Evolutionary conservation across 2,113 vertebrate species (phyloP).

Genomic region (Sander lucioperca): DNA sequence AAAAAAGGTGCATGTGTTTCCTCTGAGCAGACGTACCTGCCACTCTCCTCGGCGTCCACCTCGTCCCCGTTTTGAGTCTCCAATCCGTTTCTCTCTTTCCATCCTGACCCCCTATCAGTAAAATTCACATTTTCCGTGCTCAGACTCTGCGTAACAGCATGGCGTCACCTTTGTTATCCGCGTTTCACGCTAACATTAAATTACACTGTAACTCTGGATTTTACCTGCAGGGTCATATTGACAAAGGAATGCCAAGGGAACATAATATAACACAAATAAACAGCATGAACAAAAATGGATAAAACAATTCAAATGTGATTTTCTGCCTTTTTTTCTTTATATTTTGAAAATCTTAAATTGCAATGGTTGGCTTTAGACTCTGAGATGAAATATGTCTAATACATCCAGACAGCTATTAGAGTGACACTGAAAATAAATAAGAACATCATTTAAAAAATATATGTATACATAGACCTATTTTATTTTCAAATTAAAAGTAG

Average conservation of each 20-base stretch:
- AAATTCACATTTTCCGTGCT: slow-evolving; percentile 29
- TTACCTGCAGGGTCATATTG: slow-evolving; percentile 46
- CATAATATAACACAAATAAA: neutral
- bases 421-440: slow-evolving; percentile 4
- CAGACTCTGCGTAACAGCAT: slow-evolving; percentile 47
- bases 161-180: slow-evolving; percentile 64
- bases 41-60: slow-evolving; percentile 36
- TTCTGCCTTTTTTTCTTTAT: neutral
- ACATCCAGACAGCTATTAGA: neutral
- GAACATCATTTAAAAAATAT: neutral
- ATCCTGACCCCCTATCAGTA: slow-evolving; percentile 28
- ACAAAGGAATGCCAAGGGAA: neutral
- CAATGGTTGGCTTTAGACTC: neutral
- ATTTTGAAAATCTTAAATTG: neutral
- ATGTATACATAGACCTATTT: neutral
- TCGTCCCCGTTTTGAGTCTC: slow-evolving; percentile 25
- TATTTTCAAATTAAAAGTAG: neutral
- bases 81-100: slow-evolving; percentile 32
- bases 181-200: slow-evolving; percentile 61
- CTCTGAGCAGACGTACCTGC: slow-evolving; percentile 68
- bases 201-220: slow-evolving; percentile 38
- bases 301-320: neutral
- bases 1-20: slow-evolving; percentile 39
- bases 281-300: neutral
- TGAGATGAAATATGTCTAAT: neutral